phyloP scores from a whole-genome alignment of 2,797 vertebrate species.

The Coendou prehensilis region DNA sequence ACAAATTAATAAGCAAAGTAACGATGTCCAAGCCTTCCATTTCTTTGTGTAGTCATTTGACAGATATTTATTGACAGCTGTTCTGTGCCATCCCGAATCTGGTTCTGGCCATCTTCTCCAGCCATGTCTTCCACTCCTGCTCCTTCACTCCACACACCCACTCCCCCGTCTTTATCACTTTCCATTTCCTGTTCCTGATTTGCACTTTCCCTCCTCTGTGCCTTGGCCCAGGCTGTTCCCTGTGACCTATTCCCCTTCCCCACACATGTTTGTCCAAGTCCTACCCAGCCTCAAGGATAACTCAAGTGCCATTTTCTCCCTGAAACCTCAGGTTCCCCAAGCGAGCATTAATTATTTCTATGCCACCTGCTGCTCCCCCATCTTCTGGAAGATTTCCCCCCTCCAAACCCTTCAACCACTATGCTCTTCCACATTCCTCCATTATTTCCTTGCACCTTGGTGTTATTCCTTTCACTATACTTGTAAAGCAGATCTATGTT shows the following conservation, averaged over 20 bases:
- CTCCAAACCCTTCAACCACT: not conserved
- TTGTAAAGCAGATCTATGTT: not conserved
- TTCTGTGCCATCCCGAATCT: not conserved
- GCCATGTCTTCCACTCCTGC: too few relatives aligned
- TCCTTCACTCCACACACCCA: too few relatives aligned
- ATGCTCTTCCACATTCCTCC: not conserved
- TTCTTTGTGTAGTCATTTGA: not conserved
- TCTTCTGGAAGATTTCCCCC: not conserved
- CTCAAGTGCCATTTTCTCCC: not conserved
- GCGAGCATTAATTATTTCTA: not conserved
- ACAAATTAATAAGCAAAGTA: slow-evolving; percentile 17
- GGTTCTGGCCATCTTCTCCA: not conserved
- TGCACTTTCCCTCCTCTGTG: not conserved
- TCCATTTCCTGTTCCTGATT: not conserved
- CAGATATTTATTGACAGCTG: not conserved
- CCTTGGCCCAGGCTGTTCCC: not conserved
- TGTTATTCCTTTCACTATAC: not conserved
- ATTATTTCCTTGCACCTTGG: not conserved
- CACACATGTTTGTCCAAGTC: not conserved
- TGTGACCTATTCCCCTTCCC: not conserved
- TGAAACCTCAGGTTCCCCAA: not conserved
- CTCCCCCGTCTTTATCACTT: not conserved
- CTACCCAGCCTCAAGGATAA: not conserved
- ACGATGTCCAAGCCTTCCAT: not conserved
- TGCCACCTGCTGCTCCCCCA: not conserved